These are phyloP conservation scores for Tetragnatha versicolor DNA, from an alignment of 1,140 invertebrate genomes.

Conservation along the genomic window DNA sequence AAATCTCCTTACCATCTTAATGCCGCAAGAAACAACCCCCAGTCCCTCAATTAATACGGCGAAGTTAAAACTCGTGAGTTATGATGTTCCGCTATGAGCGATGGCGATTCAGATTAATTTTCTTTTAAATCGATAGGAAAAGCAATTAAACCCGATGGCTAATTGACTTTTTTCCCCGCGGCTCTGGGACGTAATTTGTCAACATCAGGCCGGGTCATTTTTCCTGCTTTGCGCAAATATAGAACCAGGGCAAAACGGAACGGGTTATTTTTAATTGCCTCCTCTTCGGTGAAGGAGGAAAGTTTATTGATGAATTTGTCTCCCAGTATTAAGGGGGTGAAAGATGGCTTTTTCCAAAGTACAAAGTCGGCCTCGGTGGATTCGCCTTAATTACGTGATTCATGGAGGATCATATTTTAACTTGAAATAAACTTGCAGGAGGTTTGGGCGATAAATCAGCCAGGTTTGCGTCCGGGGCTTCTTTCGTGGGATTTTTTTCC, in stretches of 20 bases:
- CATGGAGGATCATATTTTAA: slow-evolving; percentile 53
- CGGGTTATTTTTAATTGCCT: slow-evolving; percentile 54
- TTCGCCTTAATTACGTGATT: slow-evolving; percentile 54
- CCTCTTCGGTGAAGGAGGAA: not conserved
- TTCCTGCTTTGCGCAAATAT: slow-evolving; percentile 46
- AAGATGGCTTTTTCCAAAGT: slow-evolving; percentile 48
- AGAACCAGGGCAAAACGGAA: slow-evolving; percentile 40
- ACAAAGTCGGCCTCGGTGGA: slow-evolving; percentile 28
- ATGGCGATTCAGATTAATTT: slow-evolving; percentile 54
- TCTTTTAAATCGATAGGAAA: slow-evolving; percentile 55
- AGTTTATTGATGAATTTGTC: slow-evolving; percentile 54
- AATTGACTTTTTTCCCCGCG: slow-evolving; percentile 50
- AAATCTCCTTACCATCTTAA: too few species aligned
- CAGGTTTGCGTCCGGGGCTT: not conserved
- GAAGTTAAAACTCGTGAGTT: slow-evolving; percentile 51
- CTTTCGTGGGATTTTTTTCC: not conserved
- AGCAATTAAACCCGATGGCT: slow-evolving; percentile 55
- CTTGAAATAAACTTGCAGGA: slow-evolving; percentile 47
- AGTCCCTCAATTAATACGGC: too few species aligned
- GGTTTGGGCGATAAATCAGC: slow-evolving; percentile 33
- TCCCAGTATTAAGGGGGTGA: slow-evolving; percentile 42
- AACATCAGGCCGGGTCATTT: slow-evolving; percentile 43
- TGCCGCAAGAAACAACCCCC: too few species aligned
- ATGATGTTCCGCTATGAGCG: slow-evolving; percentile 45
- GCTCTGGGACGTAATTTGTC: slow-evolving; percentile 35